Conservation (phyloP, 2,113 vertebrate genomes). For the Corydoras maculifer region DNA sequence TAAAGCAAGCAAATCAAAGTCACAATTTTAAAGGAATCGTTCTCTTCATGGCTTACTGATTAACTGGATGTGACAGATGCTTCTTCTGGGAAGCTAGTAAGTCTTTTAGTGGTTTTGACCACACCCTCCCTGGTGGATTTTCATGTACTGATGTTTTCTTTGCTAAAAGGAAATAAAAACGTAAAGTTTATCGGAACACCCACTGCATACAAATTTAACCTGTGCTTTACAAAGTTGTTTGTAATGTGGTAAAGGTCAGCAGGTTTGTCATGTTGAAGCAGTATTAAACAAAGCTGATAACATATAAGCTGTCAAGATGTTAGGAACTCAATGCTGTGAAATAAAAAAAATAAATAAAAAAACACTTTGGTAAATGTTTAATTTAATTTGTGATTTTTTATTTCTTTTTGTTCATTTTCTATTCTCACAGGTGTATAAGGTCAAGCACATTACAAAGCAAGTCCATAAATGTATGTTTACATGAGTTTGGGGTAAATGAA, state of each 20-base stretch:
- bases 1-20: constrained; percentile 52
- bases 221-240: not conserved
- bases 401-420: no score
- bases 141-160: constrained; percentile 40
- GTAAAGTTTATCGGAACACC: not conserved
- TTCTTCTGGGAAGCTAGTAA: constrained; percentile 47
- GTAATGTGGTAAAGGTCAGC: not conserved
- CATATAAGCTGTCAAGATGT: no score
- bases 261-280: not conserved
- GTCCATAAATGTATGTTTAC: no score
- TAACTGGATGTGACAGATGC: constrained; percentile 53
- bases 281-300: no score
- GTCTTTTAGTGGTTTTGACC: constrained; percentile 57
- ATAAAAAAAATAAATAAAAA: no score
- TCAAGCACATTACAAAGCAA: no score
- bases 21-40: constrained; percentile 23
- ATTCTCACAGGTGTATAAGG: no score
- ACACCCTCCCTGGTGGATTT: constrained; percentile 40
- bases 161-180: not conserved
- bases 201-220: constrained; percentile 1
- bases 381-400: no score
- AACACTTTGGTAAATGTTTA: no score
- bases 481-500: no score
- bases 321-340: no score
- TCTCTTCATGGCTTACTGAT: constrained; percentile 29